Base-by-base conservation (phyloP, 2,113 vertebrate genomes). In the Guaruba guarouba region DNA sequence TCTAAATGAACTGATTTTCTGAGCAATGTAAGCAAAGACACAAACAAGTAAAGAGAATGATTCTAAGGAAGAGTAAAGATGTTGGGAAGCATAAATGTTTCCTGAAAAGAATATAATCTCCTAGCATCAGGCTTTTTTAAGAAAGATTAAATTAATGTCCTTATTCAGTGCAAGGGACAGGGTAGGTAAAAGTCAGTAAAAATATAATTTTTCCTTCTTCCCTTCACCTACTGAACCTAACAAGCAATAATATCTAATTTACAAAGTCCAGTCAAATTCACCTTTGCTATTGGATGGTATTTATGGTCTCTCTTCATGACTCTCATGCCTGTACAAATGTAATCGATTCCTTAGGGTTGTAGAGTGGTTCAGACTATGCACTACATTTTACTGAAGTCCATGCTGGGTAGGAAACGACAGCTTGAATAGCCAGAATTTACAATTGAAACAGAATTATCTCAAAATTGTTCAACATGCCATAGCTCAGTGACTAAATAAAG, bases 201-300 rank as follows among this genome's bases (percentile, higher is more conserved):
- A 95, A 52, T 78, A 48, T 70, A 80, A 63, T 69, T 79, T 7
- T 79, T 93, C n/a, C 76, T 93, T 77, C 39, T 88, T 95, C 15
- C 22, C 19, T 94, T 94, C 70, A 90, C 37, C 49, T 82, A 70
- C 67, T 90, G 94, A 94, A 94, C 71, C 92, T 85, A 93, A 91
- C 6, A 89, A 29, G 37, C 52, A 95, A 85, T 82, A 89, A 51
- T 66, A 91, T 91, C 89, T 93, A 93, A 91, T 91, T 96, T 97
- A 75, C 24, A 69, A 93, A 95, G 96, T 92, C 95, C 83, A 91
- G 28, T 70, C 54, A 63, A 87, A 88, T 39, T 87, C 75, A 90
- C 52, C 44, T 95, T 95, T 94, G 27, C 37, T 93, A 76, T 73
- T 90, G 69, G 61, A 22, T 87, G 69, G 5, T 89, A 95, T 95